Conservation (phyloP, 2,888 invertebrate species). For the Lacanobia wlatinum region DNA sequence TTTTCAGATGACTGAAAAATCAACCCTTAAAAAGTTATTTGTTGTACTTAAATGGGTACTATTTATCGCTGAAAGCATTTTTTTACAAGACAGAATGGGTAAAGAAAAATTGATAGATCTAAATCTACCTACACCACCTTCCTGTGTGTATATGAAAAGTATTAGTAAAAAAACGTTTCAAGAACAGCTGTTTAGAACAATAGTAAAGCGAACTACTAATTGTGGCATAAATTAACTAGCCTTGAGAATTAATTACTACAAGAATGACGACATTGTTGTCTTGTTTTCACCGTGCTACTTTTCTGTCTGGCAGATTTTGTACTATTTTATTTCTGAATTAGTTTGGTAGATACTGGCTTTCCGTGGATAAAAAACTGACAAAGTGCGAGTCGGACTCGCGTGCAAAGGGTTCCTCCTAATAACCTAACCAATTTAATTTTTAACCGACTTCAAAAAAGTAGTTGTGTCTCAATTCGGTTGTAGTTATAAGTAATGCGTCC, state of each 20-base stretch:
- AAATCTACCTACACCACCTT: too few relatives aligned
- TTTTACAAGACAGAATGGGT: neutral
- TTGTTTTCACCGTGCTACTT: neutral
- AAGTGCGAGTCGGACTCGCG: too few relatives aligned
- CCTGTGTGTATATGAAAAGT: neutral
- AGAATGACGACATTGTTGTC: slow-evolving; percentile 11
- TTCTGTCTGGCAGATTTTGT: neutral
- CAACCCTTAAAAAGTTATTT: neutral
- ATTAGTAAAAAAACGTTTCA: neutral
- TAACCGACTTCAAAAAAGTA: too few relatives aligned
- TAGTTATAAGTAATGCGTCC: too few relatives aligned
- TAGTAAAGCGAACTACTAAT: slow-evolving; percentile 21
- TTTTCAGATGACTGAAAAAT: neutral
- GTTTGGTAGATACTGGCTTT: neutral
- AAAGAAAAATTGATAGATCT: too few relatives aligned
- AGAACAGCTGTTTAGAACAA: slow-evolving; percentile 30
- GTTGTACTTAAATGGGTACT: neutral
- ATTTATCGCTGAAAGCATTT: neutral
- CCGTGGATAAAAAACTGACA: neutral
- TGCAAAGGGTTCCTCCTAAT: too few relatives aligned
- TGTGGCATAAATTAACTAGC: slow-evolving; percentile 10
- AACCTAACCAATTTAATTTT: too few relatives aligned
- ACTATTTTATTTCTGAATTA: neutral
- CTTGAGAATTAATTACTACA: slow-evolving; percentile 45
- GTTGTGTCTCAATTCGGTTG: too few relatives aligned